Evolutionary conservation across 2,888 invertebrate species (phyloP).

Genomic region (Carpatolechia fugitivella): DNA sequence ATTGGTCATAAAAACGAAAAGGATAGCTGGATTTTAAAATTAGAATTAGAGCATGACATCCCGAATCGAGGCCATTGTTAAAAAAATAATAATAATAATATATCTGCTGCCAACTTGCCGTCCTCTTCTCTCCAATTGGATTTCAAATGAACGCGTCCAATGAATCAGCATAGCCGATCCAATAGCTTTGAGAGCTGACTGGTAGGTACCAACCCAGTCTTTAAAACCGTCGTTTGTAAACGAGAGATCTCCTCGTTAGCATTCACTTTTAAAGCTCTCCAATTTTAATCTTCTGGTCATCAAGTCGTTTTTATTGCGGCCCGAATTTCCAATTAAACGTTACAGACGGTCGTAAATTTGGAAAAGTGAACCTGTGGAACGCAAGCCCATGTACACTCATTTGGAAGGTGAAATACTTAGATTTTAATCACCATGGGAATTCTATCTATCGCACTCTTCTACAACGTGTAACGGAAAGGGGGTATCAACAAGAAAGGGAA

Average conservation of each 20-base stretch:
- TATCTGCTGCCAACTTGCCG: no score
- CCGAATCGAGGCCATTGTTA: no score
- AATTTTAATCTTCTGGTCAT: slow-evolving; percentile 64
- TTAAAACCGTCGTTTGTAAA: slow-evolving; percentile 45
- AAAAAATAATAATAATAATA: no score
- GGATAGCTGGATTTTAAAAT: no score
- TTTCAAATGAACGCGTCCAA: background rate
- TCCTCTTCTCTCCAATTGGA: background rate
- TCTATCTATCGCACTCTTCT: no score
- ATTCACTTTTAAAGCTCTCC: slow-evolving; percentile 47
- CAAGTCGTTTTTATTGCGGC: slow-evolving; percentile 68
- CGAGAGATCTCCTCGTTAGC: slow-evolving; percentile 41
- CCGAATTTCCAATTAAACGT: slow-evolving; percentile 71
- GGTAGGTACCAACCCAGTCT: background rate
- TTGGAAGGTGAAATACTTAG: no score
- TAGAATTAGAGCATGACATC: no score
- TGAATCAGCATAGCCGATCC: background rate
- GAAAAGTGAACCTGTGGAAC: slow-evolving; percentile 56
- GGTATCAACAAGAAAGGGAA: no score
- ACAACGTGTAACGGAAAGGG: no score
- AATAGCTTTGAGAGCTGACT: slow-evolving; percentile 23
- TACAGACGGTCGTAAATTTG: slow-evolving; percentile 68
- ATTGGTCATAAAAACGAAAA: no score
- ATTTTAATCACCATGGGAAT: no score
- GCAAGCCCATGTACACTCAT: background rate